Evolutionary conservation across 2,888 invertebrate genomes (phyloP).

Genomic region (Sepiola atlantica): DNA sequence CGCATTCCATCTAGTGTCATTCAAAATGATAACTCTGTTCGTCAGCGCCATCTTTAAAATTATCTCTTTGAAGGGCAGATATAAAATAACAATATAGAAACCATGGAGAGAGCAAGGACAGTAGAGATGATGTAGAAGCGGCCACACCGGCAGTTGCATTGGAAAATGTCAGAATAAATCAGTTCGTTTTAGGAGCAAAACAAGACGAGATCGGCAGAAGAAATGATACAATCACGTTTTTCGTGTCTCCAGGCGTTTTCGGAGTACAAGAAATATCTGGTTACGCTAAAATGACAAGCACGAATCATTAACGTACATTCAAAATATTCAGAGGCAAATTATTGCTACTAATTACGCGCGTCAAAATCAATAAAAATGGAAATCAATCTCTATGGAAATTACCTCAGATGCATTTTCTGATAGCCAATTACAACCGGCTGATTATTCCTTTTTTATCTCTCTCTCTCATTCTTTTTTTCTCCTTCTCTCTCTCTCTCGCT

Average conservation of each 20-base stretch:
- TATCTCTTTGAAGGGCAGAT: neutral
- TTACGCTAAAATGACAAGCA: no score
- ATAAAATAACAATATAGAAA: neutral
- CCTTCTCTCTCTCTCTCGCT: no score
- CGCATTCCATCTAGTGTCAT: neutral
- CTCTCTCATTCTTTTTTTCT: no score
- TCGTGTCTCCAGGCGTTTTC: neutral
- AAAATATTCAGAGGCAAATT: neutral
- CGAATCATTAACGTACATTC: neutral
- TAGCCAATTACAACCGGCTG: no score
- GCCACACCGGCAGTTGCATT: neutral
- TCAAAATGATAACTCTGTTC: neutral
- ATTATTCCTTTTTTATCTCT: no score
- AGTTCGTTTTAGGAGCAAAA: neutral
- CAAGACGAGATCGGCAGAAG: neutral
- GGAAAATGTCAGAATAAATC: neutral
- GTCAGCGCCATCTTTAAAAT: neutral
- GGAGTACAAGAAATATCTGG: neutral
- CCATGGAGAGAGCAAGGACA: neutral
- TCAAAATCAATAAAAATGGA: no score
- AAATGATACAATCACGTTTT: neutral
- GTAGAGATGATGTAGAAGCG: neutral
- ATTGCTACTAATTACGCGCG: no score
- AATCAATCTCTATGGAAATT: no score
- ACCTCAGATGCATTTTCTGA: no score